phyloP scores from a whole-genome alignment of 2,113 vertebrate genomes.

The Hepsetus odoe region DNA sequence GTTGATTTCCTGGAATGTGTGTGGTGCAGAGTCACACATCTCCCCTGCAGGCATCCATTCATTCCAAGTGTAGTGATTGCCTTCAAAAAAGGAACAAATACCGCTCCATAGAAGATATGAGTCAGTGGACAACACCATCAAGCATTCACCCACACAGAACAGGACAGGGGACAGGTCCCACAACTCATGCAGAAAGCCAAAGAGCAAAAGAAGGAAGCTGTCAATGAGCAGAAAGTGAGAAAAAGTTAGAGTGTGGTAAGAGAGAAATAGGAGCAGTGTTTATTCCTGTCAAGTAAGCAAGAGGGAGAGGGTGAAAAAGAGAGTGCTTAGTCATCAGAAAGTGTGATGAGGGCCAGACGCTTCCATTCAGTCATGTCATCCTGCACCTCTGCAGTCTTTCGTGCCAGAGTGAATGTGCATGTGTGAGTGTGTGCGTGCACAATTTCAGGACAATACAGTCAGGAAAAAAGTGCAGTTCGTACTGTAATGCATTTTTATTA shows the following conservation, averaged over 20 bases:
- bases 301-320: not conserved
- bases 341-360: not conserved
- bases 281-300: no score
- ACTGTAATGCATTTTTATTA: no score
- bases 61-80: not conserved
- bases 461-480: no score
- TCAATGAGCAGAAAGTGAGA: conserved; percentile 23
- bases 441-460: not conserved
- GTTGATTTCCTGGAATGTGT: conserved; percentile 25
- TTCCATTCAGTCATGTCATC: conserved; percentile 23
- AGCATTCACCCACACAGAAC: not conserved
- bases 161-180: not conserved
- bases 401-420: not conserved
- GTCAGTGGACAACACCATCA: conserved; percentile 12
- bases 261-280: no score
- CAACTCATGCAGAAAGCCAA: conserved; percentile 8
- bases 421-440: not conserved
- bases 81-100: conserved; percentile 34
- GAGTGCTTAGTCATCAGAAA: conserved; percentile 46
- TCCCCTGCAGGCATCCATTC: not conserved
- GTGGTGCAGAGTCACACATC: not conserved
- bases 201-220: conserved; percentile 2
- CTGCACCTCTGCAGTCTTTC: conserved; percentile 3
- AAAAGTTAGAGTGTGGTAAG: not conserved
- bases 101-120: not conserved